Base-by-base conservation (phyloP, 2,797 vertebrate genomes). In the Gymnocypris eckloni region DNA sequence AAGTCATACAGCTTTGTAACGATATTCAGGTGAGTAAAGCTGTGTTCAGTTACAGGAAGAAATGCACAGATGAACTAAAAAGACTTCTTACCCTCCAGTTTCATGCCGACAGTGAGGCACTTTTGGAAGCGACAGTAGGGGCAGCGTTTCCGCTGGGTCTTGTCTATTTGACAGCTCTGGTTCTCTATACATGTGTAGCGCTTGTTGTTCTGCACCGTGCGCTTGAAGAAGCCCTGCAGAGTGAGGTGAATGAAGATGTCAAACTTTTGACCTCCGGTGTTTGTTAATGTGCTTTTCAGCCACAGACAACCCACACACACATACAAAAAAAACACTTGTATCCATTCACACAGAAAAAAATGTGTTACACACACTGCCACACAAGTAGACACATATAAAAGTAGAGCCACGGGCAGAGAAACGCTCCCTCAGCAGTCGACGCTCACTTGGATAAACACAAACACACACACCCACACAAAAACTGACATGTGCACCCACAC, bases 181-280 rank as follows among this genome's bases (percentile, higher is more conserved):
- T 98, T 99, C 95, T 99, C 98, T 95, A 99, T 99, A 91, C 98
- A 99, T 16, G 98, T 99, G 96, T 99, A 99, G 95, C 98, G 97
- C 94, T 99, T 99, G 94, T 99, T 99, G 96, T 99, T 99, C 95
- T 99, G 98, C 92, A 99, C 98, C 59, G 98, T 99, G 93, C 98
- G 96, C 94, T 99, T 99, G 96, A 99, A 99, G 96, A 99, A 99
- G 20, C 98, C 98, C 98, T 99, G 92, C 71, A 89, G 94, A 86
- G 82, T 78, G 85, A 86, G 83, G 87, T 88, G 86, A 89, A 90
- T 89, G 87, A 85, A 95, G 93, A 95, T 91, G 93, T 95, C 95
- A 96, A 94, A 91, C 72, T 94, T 94, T 89, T 93, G 91, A 90
- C 93, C 94, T 82, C 90, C 89, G 88, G 91, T 88, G 41, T 93